phyloP scores from a whole-genome alignment of 1,140 invertebrate genomes.

The Drosophila equinoxialis region DNA sequence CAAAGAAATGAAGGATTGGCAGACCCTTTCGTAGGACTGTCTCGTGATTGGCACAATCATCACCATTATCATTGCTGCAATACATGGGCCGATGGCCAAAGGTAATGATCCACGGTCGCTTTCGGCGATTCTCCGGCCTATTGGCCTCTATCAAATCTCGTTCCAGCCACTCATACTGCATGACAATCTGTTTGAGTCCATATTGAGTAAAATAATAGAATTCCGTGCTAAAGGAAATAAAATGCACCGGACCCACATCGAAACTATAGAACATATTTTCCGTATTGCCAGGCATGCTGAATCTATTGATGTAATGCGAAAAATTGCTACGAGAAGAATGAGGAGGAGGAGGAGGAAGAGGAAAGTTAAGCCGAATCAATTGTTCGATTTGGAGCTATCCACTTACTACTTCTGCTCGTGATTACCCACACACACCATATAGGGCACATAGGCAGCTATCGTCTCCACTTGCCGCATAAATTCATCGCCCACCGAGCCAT shows the following conservation, averaged over 20 bases:
- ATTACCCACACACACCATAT: constrained; percentile 96
- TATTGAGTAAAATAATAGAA: constrained; percentile 96
- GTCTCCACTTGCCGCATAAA: constrained; percentile 96
- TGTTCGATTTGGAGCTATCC: not conserved
- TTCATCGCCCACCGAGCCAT: constrained; percentile 92
- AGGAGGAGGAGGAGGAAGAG: not conserved
- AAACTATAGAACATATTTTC: constrained; percentile 95
- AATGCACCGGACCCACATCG: constrained; percentile 95
- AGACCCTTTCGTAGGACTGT: constrained; percentile 90
- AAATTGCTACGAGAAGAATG: constrained; percentile 89
- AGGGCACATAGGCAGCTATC: constrained; percentile 93
- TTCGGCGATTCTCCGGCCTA: constrained; percentile 86
- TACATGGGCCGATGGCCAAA: constrained; percentile 99
- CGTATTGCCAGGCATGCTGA: constrained; percentile 92
- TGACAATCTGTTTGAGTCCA: constrained; percentile 91
- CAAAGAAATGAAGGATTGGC: constrained; percentile 87
- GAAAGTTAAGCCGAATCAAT: not conserved
- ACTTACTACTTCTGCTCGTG: constrained; percentile 92
- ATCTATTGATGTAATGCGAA: constrained; percentile 92
- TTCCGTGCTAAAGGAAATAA: constrained; percentile 96
- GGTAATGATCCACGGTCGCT: constrained; percentile 95
- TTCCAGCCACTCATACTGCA: constrained; percentile 95
- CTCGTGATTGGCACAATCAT: constrained; percentile 93
- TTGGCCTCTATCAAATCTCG: constrained; percentile 90
- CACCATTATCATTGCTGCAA: constrained; percentile 93